Evolutionary conservation across 2,888 invertebrate genomes (phyloP), one percentile per base, ranked within the genome.

Genomic region (Dinocampus coccinellae): DNA sequence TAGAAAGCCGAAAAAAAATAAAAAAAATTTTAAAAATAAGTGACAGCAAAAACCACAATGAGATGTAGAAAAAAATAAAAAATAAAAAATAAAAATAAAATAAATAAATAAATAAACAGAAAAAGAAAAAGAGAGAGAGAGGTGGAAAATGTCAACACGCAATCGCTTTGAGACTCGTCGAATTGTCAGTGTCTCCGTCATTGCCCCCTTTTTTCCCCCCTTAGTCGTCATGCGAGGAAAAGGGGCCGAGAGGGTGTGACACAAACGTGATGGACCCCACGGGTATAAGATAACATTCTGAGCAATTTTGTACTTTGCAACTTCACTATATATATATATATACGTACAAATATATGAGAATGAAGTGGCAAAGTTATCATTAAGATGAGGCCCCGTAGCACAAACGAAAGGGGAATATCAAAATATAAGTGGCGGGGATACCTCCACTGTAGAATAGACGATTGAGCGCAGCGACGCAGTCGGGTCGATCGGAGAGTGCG

Each of bases 241-340:
- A 39, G 6, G 47, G 47, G 47, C 16, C 16, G 1, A 20, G 47
- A 47, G 16, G 6, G 16, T 16, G 47, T 47, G 47, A 16, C 47
- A 47, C 2, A 3, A 33, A 39, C 58, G 33, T 26, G 75, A 78
- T 73, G 76, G 75, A 80, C 80, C 83, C 79, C 85, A 85, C 85
- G 84, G 82, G 85, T 85, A 85, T 85, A 84, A 82, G 83, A 85
- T 85, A 84, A 85, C 84, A 84, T 83, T 82, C 78, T 76, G 79
- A 73, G 78, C 78, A 75, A 73, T 26, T 73, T 70, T 73, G n/a
- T 57, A 24, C 9, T 7, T 3, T 11, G 53, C 57, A 47, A 3
- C 24, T 57, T 57, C 57, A 26, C 24, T 13, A n/a, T 3, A 13
- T 57, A n/a, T 57, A 26, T 11, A 29, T 55, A 69, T 62, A 60